Evolutionary conservation across 1,140 invertebrate species (phyloP), one percentile per base, ranked within the genome.

Genomic region (Stratiolaelaps scimitus): DNA sequence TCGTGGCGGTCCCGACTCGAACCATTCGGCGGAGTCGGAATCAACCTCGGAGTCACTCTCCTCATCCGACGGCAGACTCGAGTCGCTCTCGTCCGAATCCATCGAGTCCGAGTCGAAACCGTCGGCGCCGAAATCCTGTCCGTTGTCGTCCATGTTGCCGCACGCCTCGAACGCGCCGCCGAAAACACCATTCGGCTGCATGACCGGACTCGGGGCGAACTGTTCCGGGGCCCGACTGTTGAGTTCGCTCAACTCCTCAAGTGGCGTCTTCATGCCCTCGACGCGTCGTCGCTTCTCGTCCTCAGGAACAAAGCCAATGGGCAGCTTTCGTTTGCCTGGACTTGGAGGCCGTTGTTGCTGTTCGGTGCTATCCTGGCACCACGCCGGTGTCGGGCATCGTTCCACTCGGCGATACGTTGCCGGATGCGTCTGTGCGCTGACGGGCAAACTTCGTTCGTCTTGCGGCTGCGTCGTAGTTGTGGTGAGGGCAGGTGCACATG

Each of bases 51-150:
- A 60, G 20, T 60, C 53, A 34, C 53, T 60, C 53, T 60, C 53
- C 10, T 60, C 53, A 34, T 60, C 53, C 1, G 53, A 60, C 17
- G 53, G 53, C 10, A 60, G 26, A 60, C 53, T 60, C 53, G 53
- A 60, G 26, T 60, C 53, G 23, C 53, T 60, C 20, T 60, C 53
- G 23, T 60, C 53, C 53, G 53, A 60, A 23, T 60, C 53, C 53
- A 60, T 60, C 2, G 53, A 60, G 53, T 60, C 53, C 15, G 53
- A 60, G 23, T 60, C 53, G 53, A 60, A 60, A 26, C 53, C 53
- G 34, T 60, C 53, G 10, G 34, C 53, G 10, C 53, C 53, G 53
- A 60, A 60, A 60, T 60, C 53, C 53, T 60, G 53, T 15, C 34
- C 34, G 13, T 15, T 10, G 23, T 60, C 53, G 23, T 60, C 53